Conservation (phyloP, 1,140 invertebrate species). For the Dendroctonus valens region DNA sequence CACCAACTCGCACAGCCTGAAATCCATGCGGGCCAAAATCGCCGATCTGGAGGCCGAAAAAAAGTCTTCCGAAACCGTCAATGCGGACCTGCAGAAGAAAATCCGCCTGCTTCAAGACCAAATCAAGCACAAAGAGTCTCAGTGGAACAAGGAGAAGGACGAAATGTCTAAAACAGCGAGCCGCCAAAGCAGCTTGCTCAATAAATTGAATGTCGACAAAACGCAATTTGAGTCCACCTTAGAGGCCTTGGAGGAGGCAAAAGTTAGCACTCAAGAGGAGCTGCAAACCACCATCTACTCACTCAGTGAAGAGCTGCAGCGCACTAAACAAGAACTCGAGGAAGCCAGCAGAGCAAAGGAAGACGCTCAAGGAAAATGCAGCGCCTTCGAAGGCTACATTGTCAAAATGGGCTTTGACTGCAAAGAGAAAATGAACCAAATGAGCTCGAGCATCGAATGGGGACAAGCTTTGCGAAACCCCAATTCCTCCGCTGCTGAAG, state of each 20-base stretch:
- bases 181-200: slow-evolving; percentile 41
- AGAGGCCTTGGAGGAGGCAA: slow-evolving; percentile 29
- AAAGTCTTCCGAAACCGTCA: slow-evolving; percentile 31
- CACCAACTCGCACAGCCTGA: slow-evolving; percentile 28
- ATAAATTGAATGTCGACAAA: slow-evolving; percentile 43
- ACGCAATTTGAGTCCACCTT: slow-evolving; percentile 43
- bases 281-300: slow-evolving; percentile 20
- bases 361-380: slow-evolving; percentile 31
- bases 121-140: slow-evolving; percentile 36
- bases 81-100: slow-evolving; percentile 34
- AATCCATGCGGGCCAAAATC: slow-evolving; percentile 36
- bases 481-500: slow-evolving; percentile 15
- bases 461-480: slow-evolving; percentile 20
- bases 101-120: slow-evolving; percentile 38
- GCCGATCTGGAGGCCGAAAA: slow-evolving; percentile 37
- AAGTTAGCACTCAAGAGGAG: slow-evolving; percentile 21
- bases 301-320: slow-evolving; percentile 13
- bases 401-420: slow-evolving; percentile 29
- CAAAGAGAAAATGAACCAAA: slow-evolving; percentile 33
- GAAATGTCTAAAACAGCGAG: slow-evolving; percentile 42
- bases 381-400: slow-evolving; percentile 30
- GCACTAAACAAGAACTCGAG: slow-evolving; percentile 13
- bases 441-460: slow-evolving; percentile 33
- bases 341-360: slow-evolving; percentile 15
- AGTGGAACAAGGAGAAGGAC: slow-evolving; percentile 44